Evolutionary conservation across 2,113 vertebrate species (phyloP), one percentile per base, ranked within the genome.

Genomic region (Struthio camelus): DNA sequence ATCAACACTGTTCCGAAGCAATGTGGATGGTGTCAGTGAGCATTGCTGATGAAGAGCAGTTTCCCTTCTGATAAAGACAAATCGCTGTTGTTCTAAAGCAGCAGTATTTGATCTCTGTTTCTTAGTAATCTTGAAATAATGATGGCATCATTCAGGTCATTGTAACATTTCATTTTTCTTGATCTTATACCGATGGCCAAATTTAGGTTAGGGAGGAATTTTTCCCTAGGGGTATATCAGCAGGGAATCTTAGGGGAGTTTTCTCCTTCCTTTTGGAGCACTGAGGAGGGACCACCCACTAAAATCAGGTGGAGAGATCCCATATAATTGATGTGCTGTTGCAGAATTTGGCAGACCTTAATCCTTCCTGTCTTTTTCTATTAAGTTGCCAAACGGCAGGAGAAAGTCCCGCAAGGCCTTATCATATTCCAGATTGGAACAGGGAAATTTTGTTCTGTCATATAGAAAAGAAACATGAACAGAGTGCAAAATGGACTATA

Each of bases 351-450:
- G 42, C 71, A 53, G 15, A 44, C 24, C n/a, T 71, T 81, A 64
- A 53, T 59, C 87, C 85, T 89, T 91, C 72, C 78, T 83, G n/a
- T 94, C 56, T 91, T 94, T 64, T 78, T 59, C 67, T 90, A 36
- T 54, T 67, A 59, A 65, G 69, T 95, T 89, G 87, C 96, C 94
- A 95, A 95, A 61, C 50, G 56, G 85, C 80, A 93, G 81, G 73
- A 56, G 83, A 85, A 86, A 9, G 1, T 82, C 64, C 51, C 78
- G 0, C 64, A 77, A 83, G 81, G 93, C 79, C 85, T 95, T 91
- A 93, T 46, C 66, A 44, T 86, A 90, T 93, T 94, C 46, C 90
- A 93, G 92, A 96, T 96, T 87, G 96, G 93, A 94, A 92, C 91
- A 88, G 67, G 87, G 64, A 76, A 81, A 71, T 92, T 85, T 90